These are phyloP conservation scores for Rhinichthys osculus DNA, from an alignment of 2,797 vertebrate species.

Conservation along the genomic window DNA sequence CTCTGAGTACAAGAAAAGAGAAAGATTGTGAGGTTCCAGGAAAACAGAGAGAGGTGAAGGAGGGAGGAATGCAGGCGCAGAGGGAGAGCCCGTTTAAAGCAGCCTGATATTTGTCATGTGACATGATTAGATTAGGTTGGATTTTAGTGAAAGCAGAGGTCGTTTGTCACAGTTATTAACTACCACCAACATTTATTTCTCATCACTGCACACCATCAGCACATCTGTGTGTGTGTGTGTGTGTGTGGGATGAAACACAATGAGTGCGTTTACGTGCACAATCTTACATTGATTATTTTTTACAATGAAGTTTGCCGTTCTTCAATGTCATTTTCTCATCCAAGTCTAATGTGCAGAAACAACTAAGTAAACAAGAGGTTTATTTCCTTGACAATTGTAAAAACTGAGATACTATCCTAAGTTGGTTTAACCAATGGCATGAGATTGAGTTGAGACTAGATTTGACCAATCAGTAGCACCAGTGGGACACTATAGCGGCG, in stretches of 20 bases:
- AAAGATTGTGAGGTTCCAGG: neutral
- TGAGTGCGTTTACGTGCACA: neutral
- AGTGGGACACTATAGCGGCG: neutral
- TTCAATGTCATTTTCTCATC: neutral
- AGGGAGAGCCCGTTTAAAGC: conserved; percentile 33
- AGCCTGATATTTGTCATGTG: conserved; percentile 59
- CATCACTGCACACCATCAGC: conserved; percentile 50
- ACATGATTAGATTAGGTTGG: conserved; percentile 63
- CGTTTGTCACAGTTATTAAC: conserved; percentile 67
- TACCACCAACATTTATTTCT: conserved; percentile 43
- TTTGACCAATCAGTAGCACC: neutral
- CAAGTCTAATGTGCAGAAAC: neutral
- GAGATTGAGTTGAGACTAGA: neutral
- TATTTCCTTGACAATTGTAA: neutral
- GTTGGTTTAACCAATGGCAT: neutral
- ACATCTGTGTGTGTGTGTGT: neutral
- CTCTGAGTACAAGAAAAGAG: neutral
- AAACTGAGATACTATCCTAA: neutral
- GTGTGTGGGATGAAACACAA: conserved; percentile 9
- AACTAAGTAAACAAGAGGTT: neutral
- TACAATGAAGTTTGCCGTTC: neutral
- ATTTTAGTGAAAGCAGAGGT: conserved; percentile 56
- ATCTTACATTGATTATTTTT: neutral
- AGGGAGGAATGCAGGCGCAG: conserved; percentile 21
- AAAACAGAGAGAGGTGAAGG: conserved; percentile 2